These are phyloP conservation scores for Actinostola sp. DNA, from an alignment of 92 coral and sea anemone genomes.

Conservation along the genomic window DNA sequence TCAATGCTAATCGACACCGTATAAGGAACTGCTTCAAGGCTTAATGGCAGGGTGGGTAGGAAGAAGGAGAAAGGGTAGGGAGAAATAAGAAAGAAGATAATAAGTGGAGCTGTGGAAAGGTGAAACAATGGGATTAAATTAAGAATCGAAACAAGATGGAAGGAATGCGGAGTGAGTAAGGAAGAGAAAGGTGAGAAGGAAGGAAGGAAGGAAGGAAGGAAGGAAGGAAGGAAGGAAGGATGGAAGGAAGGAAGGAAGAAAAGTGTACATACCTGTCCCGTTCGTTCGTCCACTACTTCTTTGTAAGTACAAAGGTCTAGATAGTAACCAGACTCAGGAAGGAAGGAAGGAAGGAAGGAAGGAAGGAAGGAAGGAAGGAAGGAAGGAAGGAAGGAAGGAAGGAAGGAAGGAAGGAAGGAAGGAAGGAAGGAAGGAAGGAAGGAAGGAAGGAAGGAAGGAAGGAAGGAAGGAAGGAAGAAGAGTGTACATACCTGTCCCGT, in stretches of 20 bases:
- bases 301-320: constrained; percentile 91
- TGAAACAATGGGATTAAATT: no score
- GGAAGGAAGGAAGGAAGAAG: not conserved
- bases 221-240: not conserved
- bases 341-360: not conserved
- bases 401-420: not conserved
- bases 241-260: not conserved
- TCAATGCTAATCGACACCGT: no score
- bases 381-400: not conserved
- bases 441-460: not conserved
- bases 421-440: not conserved
- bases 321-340: constrained; percentile 88
- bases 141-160: no score
- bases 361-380: not conserved
- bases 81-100: not conserved
- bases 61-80: not conserved
- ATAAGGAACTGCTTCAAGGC: no score
- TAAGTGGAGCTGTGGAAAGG: no score
- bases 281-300: constrained; percentile 82
- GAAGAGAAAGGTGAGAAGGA: not conserved
- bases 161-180: not conserved
- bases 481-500: constrained; percentile 78
- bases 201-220: not conserved
- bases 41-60: no score
- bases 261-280: constrained; percentile 73